Evolutionary conservation across 2,113 vertebrate genomes (phyloP).

Genomic region (Silurus asotus): DNA sequence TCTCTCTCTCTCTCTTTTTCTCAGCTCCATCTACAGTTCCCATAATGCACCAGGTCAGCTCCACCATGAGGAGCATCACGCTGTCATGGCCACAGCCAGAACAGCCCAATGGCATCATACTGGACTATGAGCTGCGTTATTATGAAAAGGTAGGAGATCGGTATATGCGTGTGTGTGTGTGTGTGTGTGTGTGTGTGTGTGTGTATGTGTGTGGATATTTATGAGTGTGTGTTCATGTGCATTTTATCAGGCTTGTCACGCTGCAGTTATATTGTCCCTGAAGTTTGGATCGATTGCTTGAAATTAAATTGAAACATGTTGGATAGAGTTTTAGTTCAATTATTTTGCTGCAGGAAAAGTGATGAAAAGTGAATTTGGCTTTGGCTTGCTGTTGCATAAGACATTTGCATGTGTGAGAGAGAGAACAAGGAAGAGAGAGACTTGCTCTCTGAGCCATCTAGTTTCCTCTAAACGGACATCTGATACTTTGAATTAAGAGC

Average conservation of each 20-base stretch:
- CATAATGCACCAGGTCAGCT: constrained; percentile 99
- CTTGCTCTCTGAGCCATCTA: background rate
- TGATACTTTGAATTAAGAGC: background rate
- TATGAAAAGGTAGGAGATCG: constrained; percentile 88
- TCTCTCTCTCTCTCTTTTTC: constrained; percentile 65
- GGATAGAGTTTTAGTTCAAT: background rate
- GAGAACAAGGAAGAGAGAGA: background rate
- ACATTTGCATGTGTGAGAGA: background rate
- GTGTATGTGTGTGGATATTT: background rate
- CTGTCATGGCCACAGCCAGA: constrained; percentile 98
- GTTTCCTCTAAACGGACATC: background rate
- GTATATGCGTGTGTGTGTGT: no score
- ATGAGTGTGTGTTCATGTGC: background rate
- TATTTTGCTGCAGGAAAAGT: constrained; percentile 3
- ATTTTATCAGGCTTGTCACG: background rate
- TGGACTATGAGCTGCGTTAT: constrained; percentile 96
- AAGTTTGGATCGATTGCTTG: background rate
- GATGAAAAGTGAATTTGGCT: constrained; percentile 1
- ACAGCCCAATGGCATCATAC: constrained; percentile 97
- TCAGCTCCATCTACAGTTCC: constrained; percentile 95
- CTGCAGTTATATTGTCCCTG: background rate
- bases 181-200: constrained; percentile 5
- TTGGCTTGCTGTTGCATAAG: background rate
- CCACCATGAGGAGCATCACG: constrained; percentile 97
- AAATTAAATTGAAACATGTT: constrained; percentile 13